Evolutionary conservation across 2,797 vertebrate genomes (phyloP), one percentile per base, ranked within the genome.

Genomic region (Melanotaenia pygmaea): DNA sequence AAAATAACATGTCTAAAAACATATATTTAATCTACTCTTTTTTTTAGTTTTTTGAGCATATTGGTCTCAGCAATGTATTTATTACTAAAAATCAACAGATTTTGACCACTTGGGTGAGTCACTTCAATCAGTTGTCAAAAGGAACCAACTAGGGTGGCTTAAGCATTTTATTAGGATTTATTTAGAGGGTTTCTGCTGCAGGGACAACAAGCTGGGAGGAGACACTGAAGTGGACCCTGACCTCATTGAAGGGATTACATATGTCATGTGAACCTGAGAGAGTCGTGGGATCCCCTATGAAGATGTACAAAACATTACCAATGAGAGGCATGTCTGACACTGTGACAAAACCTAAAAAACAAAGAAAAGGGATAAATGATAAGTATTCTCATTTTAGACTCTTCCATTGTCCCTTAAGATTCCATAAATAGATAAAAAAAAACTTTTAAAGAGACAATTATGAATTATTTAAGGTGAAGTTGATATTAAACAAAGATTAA

Each of bases 1-100:
- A 84, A 59, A 61, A 69, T 37, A 69, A 50, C 58, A 66, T 75
- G 20, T 35, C 26, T 54, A 3, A 74, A 64, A 70, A 38, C 9
- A 38, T 11, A 1, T 2, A 37, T 10, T 10, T 10, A 10, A 11
- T 37, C 10, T 45, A 37, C 10, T 10, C 35, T 37, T 3, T 30
- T 26, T 30, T 30, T 30, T 4, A 5, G 4, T 53, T 4, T 26
- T 26, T 11, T 13, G 22, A 53, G 10, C 51, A 53, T 53, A 53
- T 53, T 24, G 0, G 50, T 7, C 50, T 12, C 22, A 53, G 1
- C 51, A 26, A 5, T 24, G 9, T 11, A 53, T 53, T 26, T 28
- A 28, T 28, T 26, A 28, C 26, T 56, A 2, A n/a, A 56, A 56
- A 14, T 30, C 1, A 28, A 28, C 13, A 28, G 3, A 13, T 56